phyloP scores from a whole-genome alignment of 2,797 vertebrate genomes.

The Enteromius viviparus region DNA sequence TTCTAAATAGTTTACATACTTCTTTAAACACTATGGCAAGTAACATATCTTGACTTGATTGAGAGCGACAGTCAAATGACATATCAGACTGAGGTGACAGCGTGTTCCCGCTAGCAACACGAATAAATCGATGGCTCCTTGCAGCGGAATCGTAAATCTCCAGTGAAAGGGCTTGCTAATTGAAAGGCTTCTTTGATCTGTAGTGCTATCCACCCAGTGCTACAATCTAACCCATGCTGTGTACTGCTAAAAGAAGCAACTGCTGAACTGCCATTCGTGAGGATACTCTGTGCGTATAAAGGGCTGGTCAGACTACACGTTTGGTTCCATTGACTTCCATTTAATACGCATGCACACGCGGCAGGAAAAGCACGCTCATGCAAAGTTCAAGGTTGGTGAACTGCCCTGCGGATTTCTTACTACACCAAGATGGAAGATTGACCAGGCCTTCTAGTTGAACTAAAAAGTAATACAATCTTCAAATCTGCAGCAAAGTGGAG shows the following conservation, averaged over 20 bases:
- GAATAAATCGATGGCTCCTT: constrained; percentile 17
- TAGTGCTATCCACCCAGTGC: background rate
- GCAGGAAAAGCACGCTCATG: background rate
- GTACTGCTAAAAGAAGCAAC: background rate
- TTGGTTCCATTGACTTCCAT: background rate
- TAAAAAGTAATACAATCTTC: background rate
- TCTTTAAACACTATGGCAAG: background rate
- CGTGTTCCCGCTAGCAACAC: background rate
- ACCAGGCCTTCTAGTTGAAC: background rate
- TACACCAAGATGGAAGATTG: background rate
- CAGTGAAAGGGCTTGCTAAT: constrained; percentile 14
- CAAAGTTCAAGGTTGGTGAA: background rate
- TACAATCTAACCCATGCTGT: background rate
- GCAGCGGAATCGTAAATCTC: constrained; percentile 15
- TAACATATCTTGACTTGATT: constrained; percentile 6
- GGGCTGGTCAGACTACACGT: background rate
- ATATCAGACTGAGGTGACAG: background rate
- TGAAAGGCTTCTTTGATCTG: constrained; percentile 40
- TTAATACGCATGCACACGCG: background rate
- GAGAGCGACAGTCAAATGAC: constrained; percentile 23
- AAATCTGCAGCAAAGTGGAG: background rate
- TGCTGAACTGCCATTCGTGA: background rate
- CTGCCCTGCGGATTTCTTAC: background rate
- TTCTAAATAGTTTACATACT: background rate
- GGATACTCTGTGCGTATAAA: background rate